Conservation (phyloP, 2,888 invertebrate species). For the Sinopyrophorus schimmeli region DNA sequence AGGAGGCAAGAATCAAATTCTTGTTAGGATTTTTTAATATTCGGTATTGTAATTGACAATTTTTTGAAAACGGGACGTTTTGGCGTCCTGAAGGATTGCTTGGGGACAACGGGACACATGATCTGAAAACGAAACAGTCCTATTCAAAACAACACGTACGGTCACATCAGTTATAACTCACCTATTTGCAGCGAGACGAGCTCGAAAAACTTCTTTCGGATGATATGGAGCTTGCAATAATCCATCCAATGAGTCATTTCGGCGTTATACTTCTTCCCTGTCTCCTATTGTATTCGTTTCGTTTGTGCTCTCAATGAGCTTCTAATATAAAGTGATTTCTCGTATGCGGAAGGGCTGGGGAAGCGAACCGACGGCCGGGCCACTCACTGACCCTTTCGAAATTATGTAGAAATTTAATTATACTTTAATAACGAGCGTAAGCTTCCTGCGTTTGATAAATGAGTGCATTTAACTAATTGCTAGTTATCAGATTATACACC, state of each 20-base stretch:
- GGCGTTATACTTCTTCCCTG: constrained; percentile 30
- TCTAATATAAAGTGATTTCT: constrained; percentile 27
- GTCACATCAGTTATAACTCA: no score
- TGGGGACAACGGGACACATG: no score
- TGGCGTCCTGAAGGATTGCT: no score
- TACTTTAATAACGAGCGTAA: constrained; percentile 51
- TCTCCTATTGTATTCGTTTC: constrained; percentile 28
- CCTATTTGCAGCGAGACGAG: constrained; percentile 32
- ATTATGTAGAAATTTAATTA: constrained; percentile 54
- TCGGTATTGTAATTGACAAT: no score
- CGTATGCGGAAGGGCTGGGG: constrained; percentile 12
- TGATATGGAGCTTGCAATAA: constrained; percentile 35
- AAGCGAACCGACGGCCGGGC: constrained; percentile 12
- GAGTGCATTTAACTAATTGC: constrained; percentile 56
- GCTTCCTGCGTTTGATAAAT: constrained; percentile 52
- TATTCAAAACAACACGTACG: no score
- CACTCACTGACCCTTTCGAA: constrained; percentile 48
- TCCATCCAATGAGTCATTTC: constrained; percentile 36
- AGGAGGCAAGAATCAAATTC: no score
- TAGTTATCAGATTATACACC: constrained; percentile 53
- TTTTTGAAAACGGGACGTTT: no score
- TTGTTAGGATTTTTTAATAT: no score
- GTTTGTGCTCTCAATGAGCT: constrained; percentile 24
- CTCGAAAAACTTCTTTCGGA: constrained; percentile 33
- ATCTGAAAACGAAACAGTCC: no score